Evolutionary conservation across 2,113 vertebrate genomes (phyloP).

Genomic region (Cercopithecus mona): DNA sequence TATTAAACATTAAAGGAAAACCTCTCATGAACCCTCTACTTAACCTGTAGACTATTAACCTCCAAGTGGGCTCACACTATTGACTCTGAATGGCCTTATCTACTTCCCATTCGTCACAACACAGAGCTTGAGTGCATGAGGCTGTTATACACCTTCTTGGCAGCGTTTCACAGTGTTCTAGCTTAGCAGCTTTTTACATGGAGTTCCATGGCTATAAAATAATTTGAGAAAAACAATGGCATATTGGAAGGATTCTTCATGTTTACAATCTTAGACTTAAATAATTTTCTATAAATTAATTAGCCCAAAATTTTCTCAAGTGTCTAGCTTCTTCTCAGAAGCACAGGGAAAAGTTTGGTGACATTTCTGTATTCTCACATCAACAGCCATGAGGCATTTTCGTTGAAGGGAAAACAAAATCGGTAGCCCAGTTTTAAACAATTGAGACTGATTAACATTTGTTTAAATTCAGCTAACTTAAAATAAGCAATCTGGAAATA

Average conservation of each 20-base stretch:
- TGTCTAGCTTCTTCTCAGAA: conserved; percentile 29
- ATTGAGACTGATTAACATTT: conserved; percentile 53
- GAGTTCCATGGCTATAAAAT: neutral
- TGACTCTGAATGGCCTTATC: neutral
- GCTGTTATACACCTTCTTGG: neutral
- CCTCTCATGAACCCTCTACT: neutral
- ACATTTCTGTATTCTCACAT: conserved; percentile 2
- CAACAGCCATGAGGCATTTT: conserved; percentile 21
- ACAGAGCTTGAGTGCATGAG: neutral
- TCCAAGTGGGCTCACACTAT: neutral
- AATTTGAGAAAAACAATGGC: neutral
- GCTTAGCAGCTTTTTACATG: neutral
- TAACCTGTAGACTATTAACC: neutral
- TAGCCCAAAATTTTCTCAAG: neutral
- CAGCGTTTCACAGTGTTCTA: neutral
- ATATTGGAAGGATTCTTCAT: neutral
- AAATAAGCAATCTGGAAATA: conserved; percentile 52
- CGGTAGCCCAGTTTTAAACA: conserved; percentile 57
- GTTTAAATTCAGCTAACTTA: conserved; percentile 58
- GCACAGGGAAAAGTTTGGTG: neutral
- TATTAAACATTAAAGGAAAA: neutral
- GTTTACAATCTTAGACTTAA: neutral
- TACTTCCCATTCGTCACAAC: neutral
- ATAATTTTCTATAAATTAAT: conserved; percentile 14
- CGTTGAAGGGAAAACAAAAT: conserved; percentile 48